phyloP scores from a whole-genome alignment of 53 echinoderm and acorn worm genomes.

The Arbacia lixula region DNA sequence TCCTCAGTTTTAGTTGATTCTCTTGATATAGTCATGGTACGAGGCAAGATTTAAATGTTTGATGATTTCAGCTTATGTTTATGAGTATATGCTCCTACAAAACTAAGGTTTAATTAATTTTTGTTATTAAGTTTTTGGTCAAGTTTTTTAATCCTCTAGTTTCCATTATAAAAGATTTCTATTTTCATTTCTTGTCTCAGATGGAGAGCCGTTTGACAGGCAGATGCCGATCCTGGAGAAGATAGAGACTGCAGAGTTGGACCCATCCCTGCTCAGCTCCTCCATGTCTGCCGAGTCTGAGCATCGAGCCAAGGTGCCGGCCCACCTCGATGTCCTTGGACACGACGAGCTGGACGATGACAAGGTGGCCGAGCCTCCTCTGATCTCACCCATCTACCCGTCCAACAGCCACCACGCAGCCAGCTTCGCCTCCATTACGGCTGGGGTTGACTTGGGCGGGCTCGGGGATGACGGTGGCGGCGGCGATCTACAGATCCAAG shows the following conservation, averaged over 20 bases:
- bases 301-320: conserved; percentile 41
- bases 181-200: neutral
- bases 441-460: conserved; percentile 17
- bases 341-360: conserved; percentile 6
- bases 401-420: conserved; percentile 46
- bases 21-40: no score
- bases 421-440: conserved; percentile 32
- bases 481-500: conserved; percentile 56
- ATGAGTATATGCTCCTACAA: no score
- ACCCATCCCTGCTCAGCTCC: conserved; percentile 35
- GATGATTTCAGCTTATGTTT: no score
- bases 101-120: no score
- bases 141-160: no score
- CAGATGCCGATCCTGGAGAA: conserved; percentile 73
- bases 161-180: neutral
- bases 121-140: no score
- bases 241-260: conserved; percentile 53
- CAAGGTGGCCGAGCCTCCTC: conserved; percentile 58
- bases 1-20: no score
- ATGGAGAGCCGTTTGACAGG: conserved; percentile 26
- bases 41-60: no score
- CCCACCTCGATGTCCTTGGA: conserved; percentile 24
- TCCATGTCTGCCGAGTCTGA: conserved; percentile 38
- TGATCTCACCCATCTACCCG: conserved; percentile 69
- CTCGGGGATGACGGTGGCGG: conserved; percentile 8